phyloP scores from a whole-genome alignment of 2,113 vertebrate genomes.

The Nansenia antarctica region DNA sequence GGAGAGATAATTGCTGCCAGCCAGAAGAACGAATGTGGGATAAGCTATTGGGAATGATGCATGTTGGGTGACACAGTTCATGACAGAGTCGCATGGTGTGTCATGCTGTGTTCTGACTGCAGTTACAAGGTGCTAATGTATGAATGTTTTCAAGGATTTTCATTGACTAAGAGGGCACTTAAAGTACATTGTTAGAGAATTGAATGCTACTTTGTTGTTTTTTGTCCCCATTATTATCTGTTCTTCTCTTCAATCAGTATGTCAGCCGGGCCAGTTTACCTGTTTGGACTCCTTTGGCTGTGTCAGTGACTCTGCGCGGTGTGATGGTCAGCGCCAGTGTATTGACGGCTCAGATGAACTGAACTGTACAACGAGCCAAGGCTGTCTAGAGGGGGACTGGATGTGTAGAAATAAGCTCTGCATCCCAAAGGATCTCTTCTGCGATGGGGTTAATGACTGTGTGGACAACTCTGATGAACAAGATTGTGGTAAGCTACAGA shows the following conservation, averaged over 20 bases:
- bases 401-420: slow-evolving; percentile 80
- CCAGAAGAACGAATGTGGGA: slow-evolving; percentile 72
- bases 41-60: slow-evolving; percentile 74
- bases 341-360: slow-evolving; percentile 77
- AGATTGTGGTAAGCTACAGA: slow-evolving; percentile 68
- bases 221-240: neutral
- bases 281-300: slow-evolving; percentile 78
- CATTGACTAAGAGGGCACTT: no score
- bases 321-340: slow-evolving; percentile 77
- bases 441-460: slow-evolving; percentile 70
- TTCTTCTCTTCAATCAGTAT: slow-evolving; percentile 48
- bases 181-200: no score
- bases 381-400: slow-evolving; percentile 82
- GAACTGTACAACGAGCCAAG: slow-evolving; percentile 63
- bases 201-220: neutral
- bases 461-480: slow-evolving; percentile 74
- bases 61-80: slow-evolving; percentile 73
- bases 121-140: no score
- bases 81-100: slow-evolving; percentile 77
- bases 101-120: slow-evolving; percentile 61
- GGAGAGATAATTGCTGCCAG: slow-evolving; percentile 73
- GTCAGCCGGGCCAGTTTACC: slow-evolving; percentile 69
- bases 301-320: slow-evolving; percentile 69
- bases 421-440: slow-evolving; percentile 56
- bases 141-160: no score